phyloP scores from a whole-genome alignment of 2,797 vertebrate genomes.

The Vireo griseus region DNA sequence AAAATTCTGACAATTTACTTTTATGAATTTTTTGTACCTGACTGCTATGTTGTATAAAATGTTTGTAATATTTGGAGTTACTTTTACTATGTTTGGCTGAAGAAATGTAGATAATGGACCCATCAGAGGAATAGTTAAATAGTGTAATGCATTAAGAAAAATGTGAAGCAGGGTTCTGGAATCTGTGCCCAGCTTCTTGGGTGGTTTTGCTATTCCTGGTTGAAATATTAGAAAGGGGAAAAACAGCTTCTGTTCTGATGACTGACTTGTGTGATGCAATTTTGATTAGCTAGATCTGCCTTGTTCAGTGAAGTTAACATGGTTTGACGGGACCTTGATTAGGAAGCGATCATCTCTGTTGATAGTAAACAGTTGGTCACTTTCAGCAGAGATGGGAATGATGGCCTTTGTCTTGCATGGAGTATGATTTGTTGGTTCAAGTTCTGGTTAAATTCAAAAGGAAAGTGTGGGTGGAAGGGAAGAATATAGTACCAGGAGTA shows the following conservation, averaged over 20 bases:
- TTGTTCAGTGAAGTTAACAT: conserved; percentile 19
- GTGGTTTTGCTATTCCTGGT: background rate
- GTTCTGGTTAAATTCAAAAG: conserved; percentile 14
- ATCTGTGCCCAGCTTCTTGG: background rate
- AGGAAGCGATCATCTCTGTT: conserved; percentile 62
- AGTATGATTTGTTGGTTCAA: conserved; percentile 14
- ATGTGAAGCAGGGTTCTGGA: background rate
- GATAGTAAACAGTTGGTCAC: conserved; percentile 70
- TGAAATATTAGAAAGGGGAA: background rate
- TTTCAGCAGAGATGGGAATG: conserved; percentile 41
- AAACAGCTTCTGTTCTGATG: background rate
- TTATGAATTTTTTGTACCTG: background rate
- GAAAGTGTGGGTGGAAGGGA: background rate
- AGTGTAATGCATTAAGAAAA: background rate
- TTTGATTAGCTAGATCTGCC: conserved; percentile 43
- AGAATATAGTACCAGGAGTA: background rate
- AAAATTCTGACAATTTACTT: background rate
- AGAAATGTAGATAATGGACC: background rate
- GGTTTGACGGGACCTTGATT: conserved; percentile 53
- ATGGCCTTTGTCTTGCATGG: background rate
- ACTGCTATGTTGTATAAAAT: background rate
- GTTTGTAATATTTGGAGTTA: background rate
- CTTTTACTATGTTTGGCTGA: background rate
- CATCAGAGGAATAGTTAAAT: background rate
- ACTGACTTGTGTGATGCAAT: background rate